phyloP scores from a whole-genome alignment of 2,113 vertebrate genomes.

The Psammodynastes pulverulentus region DNA sequence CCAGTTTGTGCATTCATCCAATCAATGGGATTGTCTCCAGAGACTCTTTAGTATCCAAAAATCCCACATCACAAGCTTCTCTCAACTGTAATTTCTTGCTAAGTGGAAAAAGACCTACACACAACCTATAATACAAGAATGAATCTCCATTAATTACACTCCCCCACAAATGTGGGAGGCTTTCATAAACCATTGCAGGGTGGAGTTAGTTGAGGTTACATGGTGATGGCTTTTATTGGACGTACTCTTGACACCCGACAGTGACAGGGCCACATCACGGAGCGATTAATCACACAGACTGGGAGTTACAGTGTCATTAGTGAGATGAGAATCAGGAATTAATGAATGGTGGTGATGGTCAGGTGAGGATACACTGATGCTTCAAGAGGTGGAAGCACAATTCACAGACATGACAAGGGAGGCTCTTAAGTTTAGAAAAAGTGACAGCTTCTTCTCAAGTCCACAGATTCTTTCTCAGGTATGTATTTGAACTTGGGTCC shows the following conservation, averaged over 20 bases:
- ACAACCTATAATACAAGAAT: not conserved
- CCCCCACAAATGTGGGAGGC: not conserved
- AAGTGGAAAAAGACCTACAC: not conserved
- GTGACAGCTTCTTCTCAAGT: not conserved
- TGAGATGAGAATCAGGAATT: conserved; percentile 21
- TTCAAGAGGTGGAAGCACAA: conserved; percentile 13
- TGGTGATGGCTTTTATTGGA: conserved; percentile 27
- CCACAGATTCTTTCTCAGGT: not conserved
- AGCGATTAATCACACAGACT: conserved; percentile 46
- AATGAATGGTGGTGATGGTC: not conserved
- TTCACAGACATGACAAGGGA: not conserved
- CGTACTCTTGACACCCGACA: conserved; percentile 10
- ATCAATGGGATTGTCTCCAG: not conserved
- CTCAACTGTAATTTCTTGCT: not conserved
- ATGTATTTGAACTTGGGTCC: not conserved
- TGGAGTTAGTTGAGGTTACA: conserved; percentile 51
- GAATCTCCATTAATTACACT: not conserved
- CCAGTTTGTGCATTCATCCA: not conserved
- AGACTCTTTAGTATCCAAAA: not conserved
- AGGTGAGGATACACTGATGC: not conserved
- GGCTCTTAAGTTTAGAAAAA: not conserved
- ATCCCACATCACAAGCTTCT: not conserved
- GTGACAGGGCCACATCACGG: conserved; percentile 28
- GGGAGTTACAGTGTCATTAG: conserved; percentile 52
- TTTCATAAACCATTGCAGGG: fast-evolving